Percentiles rank a stretch among this genome's conserved stretches.
Evolutionary conservation across 2,888 invertebrate genomes (phyloP).

Genomic region (Nephrocerus scutellatus): DNA sequence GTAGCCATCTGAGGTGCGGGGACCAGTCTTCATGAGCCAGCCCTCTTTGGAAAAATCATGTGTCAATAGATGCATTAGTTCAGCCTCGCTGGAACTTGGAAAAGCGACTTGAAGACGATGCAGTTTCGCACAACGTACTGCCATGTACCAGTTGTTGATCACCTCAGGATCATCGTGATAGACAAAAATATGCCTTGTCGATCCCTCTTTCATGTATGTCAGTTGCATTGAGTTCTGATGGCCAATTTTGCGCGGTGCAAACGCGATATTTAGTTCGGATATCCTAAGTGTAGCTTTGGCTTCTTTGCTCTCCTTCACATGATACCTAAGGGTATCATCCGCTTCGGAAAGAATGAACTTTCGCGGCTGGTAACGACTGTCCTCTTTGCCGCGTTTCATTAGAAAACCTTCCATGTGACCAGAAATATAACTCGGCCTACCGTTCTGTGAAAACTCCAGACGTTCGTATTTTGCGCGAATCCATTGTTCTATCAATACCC

Average conservation of each 20-base stretch:
- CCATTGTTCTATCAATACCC: constrained; percentile 84
- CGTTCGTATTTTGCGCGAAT: constrained; percentile 85
- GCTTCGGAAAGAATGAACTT: constrained; percentile 76
- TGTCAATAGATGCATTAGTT: constrained; percentile 65
- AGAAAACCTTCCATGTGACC: constrained; percentile 79
- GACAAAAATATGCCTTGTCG: constrained; percentile 79
- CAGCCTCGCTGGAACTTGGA: constrained; percentile 66
- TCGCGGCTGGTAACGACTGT: constrained; percentile 72
- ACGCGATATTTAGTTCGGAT: constrained; percentile 76
- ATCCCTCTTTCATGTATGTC: constrained; percentile 76
- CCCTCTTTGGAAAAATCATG: constrained; percentile 81
- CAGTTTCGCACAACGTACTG: constrained; percentile 76
- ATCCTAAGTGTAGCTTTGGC: constrained; percentile 75
- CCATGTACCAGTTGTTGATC: constrained; percentile 79
- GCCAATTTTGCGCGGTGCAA: constrained; percentile 74
- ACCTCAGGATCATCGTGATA: constrained; percentile 80
- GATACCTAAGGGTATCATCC: constrained; percentile 73
- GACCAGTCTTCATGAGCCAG: constrained; percentile 85
- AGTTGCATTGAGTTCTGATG: constrained; percentile 76
- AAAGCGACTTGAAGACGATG: constrained; percentile 77
- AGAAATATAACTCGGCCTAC: constrained; percentile 70
- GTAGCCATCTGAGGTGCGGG: constrained; percentile 71
- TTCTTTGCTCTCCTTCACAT: constrained; percentile 66
- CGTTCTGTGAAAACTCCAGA: constrained; percentile 72
- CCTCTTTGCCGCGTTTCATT: constrained; percentile 84